Conservation (phyloP, 1,140 invertebrate species). For the Gryon sp. region DNA sequence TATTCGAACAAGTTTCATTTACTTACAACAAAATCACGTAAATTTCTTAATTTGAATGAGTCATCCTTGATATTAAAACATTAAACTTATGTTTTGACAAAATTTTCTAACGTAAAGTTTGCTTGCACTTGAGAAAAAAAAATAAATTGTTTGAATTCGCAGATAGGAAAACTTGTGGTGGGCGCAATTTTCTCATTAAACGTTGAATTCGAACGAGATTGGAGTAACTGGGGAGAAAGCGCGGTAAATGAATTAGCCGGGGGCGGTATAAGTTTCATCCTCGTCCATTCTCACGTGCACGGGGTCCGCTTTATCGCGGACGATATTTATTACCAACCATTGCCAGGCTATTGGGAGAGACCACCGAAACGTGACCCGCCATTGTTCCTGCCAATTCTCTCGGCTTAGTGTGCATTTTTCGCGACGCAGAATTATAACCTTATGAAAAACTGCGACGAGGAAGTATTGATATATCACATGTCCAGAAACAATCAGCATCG, state of each 20-base stretch:
- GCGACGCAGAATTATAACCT: conserved; percentile 57
- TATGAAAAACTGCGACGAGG: conserved; percentile 59
- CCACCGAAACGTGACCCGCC: conserved; percentile 56
- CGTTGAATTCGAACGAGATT: conserved; percentile 70
- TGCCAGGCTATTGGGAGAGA: conserved; percentile 43
- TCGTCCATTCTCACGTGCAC: conserved; percentile 56
- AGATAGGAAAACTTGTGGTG: conserved; percentile 6
- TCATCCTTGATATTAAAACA: conserved; percentile 26
- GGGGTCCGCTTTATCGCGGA: conserved; percentile 58
- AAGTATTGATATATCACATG: conserved; percentile 57
- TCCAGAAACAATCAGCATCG: conserved; percentile 55
- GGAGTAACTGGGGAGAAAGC: conserved; percentile 60
- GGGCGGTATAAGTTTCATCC: conserved; percentile 59
- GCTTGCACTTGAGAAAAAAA: conserved; percentile 14
- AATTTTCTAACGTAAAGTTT: conserved; percentile 5
- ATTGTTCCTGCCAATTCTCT: conserved; percentile 64
- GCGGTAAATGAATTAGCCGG: conserved; percentile 71
- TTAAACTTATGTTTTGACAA: conserved; percentile 17
- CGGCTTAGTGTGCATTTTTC: conserved; percentile 63
- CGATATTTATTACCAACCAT: conserved; percentile 62
- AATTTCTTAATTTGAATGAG: too few species aligned
- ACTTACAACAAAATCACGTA: too few species aligned
- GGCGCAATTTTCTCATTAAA: conserved; percentile 73
- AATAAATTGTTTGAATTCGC: conserved; percentile 23
- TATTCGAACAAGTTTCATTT: too few species aligned